Percentiles rank a stretch among this genome's conserved stretches.
Conservation (phyloP, 1,140 invertebrate species). For the Hydropsyche tenuis region DNA sequence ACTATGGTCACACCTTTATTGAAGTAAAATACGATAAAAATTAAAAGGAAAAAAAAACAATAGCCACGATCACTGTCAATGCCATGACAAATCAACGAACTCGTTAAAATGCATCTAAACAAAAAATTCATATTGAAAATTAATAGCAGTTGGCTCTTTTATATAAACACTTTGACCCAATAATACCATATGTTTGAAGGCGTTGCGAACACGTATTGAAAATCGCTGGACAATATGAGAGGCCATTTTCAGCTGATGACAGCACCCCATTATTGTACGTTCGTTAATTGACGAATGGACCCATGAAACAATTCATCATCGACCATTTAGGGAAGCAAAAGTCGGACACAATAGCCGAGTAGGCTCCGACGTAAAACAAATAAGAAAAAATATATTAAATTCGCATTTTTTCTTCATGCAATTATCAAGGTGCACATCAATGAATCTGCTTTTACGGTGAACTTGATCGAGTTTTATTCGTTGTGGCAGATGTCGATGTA, state of each 20-base stretch:
- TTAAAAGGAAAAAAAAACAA: background rate
- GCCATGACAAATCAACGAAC: constrained; percentile 33
- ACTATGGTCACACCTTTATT: too few species aligned
- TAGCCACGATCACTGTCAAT: constrained; percentile 29
- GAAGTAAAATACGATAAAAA: too few species aligned
- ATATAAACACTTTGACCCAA: too few species aligned
- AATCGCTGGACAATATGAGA: constrained; percentile 25
- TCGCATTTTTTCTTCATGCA: too few species aligned
- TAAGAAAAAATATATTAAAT: too few species aligned
- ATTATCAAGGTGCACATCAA: too few species aligned
- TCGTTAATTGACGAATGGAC: constrained; percentile 34
- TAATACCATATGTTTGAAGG: constrained; percentile 40
- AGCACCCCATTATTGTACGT: constrained; percentile 17
- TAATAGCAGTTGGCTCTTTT: too few species aligned
- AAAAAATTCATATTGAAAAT: too few species aligned
- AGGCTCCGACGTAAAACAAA: too few species aligned
- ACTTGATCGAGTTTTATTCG: too few species aligned
- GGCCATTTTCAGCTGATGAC: constrained; percentile 22
- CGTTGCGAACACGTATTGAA: constrained; percentile 40
- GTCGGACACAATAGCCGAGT: background rate
- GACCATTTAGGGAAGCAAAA: background rate
- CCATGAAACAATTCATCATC: constrained; percentile 31
- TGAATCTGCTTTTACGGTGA: too few species aligned
- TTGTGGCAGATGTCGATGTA: too few species aligned
- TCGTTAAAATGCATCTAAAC: constrained; percentile 1